phyloP scores from a whole-genome alignment of 2,888 invertebrate species.

The Apotomis turbidana region DNA sequence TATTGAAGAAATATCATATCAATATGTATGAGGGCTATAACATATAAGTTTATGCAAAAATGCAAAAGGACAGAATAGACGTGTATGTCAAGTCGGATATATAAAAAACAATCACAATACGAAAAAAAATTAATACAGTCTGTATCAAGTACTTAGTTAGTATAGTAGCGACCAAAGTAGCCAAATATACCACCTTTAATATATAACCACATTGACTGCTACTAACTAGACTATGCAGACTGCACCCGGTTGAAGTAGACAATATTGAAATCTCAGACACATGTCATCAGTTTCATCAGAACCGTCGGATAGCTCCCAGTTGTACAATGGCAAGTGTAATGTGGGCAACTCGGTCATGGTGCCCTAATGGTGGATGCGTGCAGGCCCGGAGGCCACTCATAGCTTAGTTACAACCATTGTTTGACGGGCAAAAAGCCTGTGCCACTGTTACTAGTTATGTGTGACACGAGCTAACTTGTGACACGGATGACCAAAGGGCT shows the following conservation, averaged over 20 bases:
- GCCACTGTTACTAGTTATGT: no score
- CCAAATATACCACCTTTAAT: no score
- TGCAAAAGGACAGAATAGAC: conserved; percentile 23
- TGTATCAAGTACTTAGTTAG: no score
- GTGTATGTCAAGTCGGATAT: conserved; percentile 15
- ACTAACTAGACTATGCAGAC: no score
- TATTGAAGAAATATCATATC: conserved; percentile 24
- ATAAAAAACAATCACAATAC: not conserved
- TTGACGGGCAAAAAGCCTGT: not conserved
- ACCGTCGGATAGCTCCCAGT: no score
- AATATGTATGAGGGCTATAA: conserved; percentile 15
- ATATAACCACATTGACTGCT: no score
- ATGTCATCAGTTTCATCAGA: not conserved
- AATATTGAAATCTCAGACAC: no score
- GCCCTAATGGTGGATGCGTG: conserved; percentile 44
- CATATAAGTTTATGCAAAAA: conserved; percentile 18
- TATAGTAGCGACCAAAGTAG: no score
- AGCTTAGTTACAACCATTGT: conserved; percentile 1
- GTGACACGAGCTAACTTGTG: no score
- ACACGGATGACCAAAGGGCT: no score
- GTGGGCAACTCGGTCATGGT: conserved; percentile 61
- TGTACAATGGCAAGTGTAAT: conserved; percentile 1
- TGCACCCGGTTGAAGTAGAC: no score
- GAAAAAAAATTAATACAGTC: no score
- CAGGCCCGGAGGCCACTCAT: conserved; percentile 3